Percentiles rank a stretch among this genome's conserved stretches.
Conservation (phyloP, 2,888 invertebrate species). For the Plagodis dolabraria region DNA sequence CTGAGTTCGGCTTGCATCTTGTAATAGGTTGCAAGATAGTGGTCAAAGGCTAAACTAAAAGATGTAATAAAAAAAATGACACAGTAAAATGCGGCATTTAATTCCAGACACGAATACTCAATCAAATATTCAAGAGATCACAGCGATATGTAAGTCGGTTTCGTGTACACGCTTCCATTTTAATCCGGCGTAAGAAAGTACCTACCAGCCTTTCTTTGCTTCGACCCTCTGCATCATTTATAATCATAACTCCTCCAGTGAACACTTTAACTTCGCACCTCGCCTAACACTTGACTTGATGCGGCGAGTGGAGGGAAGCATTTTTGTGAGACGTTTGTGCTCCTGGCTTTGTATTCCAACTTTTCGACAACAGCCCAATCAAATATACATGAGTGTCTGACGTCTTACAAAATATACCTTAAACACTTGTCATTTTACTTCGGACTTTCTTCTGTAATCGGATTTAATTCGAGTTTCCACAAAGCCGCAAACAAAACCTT, state of each 20-base stretch:
- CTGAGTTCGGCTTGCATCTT: no score
- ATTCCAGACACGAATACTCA: conserved; percentile 44
- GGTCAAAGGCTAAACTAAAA: no score
- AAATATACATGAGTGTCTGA: conserved; percentile 33
- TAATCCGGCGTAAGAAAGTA: conserved; percentile 48
- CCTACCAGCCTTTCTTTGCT: conserved; percentile 48
- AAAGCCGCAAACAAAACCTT: conserved; percentile 16
- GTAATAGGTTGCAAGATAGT: no score
- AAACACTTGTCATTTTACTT: conserved; percentile 1
- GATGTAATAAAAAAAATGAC: neutral
- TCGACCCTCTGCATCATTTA: conserved; percentile 69
- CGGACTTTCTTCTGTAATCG: conserved; percentile 17
- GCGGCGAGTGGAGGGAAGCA: conserved; percentile 48
- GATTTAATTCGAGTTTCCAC: conserved; percentile 11
- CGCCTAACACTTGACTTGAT: conserved; percentile 56
- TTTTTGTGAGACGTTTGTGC: conserved; percentile 56
- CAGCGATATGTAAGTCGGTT: conserved; percentile 50
- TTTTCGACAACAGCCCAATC: conserved; percentile 39
- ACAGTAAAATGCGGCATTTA: conserved; percentile 13
- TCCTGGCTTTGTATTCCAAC: conserved; percentile 52
- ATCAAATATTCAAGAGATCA: conserved; percentile 58
- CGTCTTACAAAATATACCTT: conserved; percentile 29
- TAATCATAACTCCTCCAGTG: conserved; percentile 66
- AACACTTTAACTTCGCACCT: conserved; percentile 67
- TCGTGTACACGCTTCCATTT: conserved; percentile 50